Evolutionary conservation across 2,888 invertebrate genomes (phyloP).

Genomic region (Drosophila algonquin): DNA sequence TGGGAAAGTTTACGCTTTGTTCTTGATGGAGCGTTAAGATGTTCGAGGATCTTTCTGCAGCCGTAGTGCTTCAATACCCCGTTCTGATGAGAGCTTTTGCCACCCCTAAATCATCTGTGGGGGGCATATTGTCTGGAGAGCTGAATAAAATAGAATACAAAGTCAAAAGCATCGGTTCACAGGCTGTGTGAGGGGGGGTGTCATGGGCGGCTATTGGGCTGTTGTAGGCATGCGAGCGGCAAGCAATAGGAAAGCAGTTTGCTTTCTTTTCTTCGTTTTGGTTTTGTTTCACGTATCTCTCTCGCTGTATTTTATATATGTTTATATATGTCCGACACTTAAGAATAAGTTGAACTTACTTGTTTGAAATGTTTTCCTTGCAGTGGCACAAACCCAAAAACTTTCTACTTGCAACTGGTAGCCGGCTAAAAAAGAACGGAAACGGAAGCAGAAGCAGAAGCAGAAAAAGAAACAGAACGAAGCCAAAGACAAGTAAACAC

Average conservation of each 20-base stretch:
- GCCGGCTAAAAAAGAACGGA: conserved; percentile 9
- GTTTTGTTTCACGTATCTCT: neutral
- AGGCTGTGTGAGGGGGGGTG: too few species aligned
- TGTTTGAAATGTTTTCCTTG: conserved; percentile 46
- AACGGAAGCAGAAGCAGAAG: neutral
- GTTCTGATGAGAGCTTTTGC: too few species aligned
- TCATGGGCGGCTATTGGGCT: too few species aligned
- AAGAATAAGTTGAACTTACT: conserved; percentile 37
- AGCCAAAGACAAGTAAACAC: conserved; percentile 29
- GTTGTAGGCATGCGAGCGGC: conserved; percentile 3
- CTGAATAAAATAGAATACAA: too few species aligned
- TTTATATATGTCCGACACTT: conserved; percentile 26
- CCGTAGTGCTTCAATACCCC: too few species aligned
- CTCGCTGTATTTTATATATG: neutral
- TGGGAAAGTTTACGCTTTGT: too few species aligned
- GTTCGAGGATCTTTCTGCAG: too few species aligned
- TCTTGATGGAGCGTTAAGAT: too few species aligned
- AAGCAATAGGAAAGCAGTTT: conserved; percentile 37
- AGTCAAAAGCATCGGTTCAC: too few species aligned
- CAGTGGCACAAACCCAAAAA: conserved; percentile 33
- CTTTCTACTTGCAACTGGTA: conserved; percentile 43
- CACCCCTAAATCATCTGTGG: too few species aligned
- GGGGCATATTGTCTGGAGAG: too few species aligned
- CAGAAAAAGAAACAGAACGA: conserved; percentile 6
- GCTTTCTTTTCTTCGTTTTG: neutral